Evolutionary conservation across 2,113 vertebrate species (phyloP).

Genomic region (Ammospiza caudacuta): DNA sequence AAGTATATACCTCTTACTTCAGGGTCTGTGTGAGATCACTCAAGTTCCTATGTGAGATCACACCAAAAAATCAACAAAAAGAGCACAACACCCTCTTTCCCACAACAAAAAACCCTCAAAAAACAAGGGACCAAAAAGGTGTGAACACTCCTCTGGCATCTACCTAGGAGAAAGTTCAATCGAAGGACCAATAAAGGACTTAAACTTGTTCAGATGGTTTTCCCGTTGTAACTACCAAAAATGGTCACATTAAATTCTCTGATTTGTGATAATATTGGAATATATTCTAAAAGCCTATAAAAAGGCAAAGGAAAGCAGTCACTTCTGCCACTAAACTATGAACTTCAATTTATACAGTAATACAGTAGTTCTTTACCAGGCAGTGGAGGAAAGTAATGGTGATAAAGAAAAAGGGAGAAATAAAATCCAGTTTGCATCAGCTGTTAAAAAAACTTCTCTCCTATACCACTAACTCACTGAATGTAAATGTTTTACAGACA

Average conservation of each 20-base stretch:
- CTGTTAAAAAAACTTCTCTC: neutral
- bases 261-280: neutral
- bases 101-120: neutral
- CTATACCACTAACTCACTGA: neutral
- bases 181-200: neutral
- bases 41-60: neutral
- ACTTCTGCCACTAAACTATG: neutral
- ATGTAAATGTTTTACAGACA: neutral
- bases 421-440: neutral
- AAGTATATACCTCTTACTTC: neutral
- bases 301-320: neutral
- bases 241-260: neutral
- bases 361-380: neutral
- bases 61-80: neutral
- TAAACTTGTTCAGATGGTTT: neutral
- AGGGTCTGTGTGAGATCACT: neutral
- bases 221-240: neutral
- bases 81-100: neutral
- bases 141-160: neutral
- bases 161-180: neutral
- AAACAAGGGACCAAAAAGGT: neutral
- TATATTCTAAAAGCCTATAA: neutral
- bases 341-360: neutral
- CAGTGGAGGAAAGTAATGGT: neutral
- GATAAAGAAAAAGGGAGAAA: neutral